Evolutionary conservation across 2,113 vertebrate species (phyloP), one percentile per base, ranked within the genome.

Genomic region (Aegotheles bennettii): DNA sequence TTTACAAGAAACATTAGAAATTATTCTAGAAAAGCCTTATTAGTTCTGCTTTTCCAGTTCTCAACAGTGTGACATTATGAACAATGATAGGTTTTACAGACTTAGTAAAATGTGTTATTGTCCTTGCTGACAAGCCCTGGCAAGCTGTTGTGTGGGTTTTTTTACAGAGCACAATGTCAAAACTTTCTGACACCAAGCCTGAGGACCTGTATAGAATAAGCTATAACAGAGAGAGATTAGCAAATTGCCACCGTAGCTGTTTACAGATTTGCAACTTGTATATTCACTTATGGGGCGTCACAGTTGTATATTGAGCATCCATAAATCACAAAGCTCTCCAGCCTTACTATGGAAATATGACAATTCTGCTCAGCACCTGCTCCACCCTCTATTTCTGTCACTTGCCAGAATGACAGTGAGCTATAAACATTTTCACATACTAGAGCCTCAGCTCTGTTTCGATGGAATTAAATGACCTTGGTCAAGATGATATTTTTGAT

Each of bases 381-480:
- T 96, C 95, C 94, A 95, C 81, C 94, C 84, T 73, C 84, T 61
- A 40, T 77, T 91, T 92, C 82, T 94, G 85, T 83, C 95, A 92
- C 83, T 94, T 96, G 43, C 87, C 81, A 87, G 42, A 85, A 71
- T 94, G 84, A 96, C 96, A 97, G 90, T 0, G 11, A 63, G 50
- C 94, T 89, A 73, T 96, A 97, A 97, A 95, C 0, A 50, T 87
- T 80, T 96, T 76, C 64, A 28, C 40, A 85, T 91, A 69, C 56
- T 16, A 50, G 28, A 19, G 42, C 11, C 40, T 40, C 83, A 47
- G 57, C 17, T 97, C 68, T 76, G 69, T 94, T 95, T 85, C n/a
- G 0, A 47, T 40, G 43, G 60, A 95, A 96, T 97, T 90, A 97
- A 96, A 94, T 94, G 95, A 97, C 95, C 95, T 97, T 95, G 92